Conservation (phyloP, 1,140 invertebrate genomes). For the Ylistrum balloti region DNA sequence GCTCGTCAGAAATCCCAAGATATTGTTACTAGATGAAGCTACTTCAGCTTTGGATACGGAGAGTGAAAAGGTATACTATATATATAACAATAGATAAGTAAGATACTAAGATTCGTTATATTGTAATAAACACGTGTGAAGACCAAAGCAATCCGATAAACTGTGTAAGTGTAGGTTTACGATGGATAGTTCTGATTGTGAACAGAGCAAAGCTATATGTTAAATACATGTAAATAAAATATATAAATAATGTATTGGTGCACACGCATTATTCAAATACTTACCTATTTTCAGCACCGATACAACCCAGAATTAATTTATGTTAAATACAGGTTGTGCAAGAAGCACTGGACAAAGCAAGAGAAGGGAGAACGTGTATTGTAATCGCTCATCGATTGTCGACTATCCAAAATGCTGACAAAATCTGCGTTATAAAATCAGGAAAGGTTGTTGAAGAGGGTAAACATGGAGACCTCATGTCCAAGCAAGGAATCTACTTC, state of each 20-base stretch:
- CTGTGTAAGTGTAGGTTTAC: no score
- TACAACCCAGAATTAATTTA: no score
- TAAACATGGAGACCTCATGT: not conserved
- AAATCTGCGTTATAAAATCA: not conserved
- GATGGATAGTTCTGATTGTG: no score
- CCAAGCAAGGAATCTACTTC: not conserved
- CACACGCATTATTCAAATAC: no score
- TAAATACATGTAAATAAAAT: no score
- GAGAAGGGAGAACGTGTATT: not conserved
- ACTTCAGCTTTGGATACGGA: conserved; percentile 83
- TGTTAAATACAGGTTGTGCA: not conserved
- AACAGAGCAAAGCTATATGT: no score
- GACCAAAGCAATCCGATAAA: no score
- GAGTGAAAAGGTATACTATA: conserved; percentile 79
- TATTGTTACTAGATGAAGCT: conserved; percentile 83
- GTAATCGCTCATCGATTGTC: not conserved
- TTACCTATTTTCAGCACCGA: no score
- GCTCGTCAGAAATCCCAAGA: conserved; percentile 81
- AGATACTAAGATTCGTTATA: no score
- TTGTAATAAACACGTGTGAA: no score
- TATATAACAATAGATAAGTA: no score
- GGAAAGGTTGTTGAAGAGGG: not conserved
- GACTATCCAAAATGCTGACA: not conserved
- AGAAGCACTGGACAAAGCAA: not conserved
- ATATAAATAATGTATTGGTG: no score